Conservation (phyloP, 1,140 invertebrate genomes). For the Drosophila pachea region DNA sequence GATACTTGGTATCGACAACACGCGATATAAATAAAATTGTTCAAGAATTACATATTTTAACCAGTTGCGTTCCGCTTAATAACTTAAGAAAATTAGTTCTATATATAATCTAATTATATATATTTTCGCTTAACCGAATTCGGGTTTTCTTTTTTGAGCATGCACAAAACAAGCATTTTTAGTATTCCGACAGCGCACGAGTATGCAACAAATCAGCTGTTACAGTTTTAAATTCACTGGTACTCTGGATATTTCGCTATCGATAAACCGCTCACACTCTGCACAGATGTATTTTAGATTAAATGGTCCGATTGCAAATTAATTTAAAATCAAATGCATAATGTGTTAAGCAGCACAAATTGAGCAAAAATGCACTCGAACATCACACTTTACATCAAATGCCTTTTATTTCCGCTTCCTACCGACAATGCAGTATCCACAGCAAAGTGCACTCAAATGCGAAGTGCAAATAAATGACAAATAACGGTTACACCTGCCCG, state of each 20-base stretch:
- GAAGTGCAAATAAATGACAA: slow-evolving; percentile 74
- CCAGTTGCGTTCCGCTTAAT: too few relatives aligned
- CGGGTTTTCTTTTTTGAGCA: too few relatives aligned
- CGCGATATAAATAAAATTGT: too few relatives aligned
- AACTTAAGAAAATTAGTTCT: too few relatives aligned
- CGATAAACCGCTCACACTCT: slow-evolving; percentile 12
- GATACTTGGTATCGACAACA: neutral
- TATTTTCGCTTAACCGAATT: too few relatives aligned
- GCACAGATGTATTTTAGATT: slow-evolving; percentile 11
- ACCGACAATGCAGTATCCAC: neutral
- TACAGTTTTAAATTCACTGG: slow-evolving; percentile 22
- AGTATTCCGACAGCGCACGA: slow-evolving; percentile 7
- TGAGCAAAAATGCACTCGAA: slow-evolving; percentile 45
- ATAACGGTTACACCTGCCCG: slow-evolving; percentile 40
- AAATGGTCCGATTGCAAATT: slow-evolving; percentile 11
- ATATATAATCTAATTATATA: too few relatives aligned
- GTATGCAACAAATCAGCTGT: slow-evolving; percentile 6
- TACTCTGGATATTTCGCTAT: neutral
- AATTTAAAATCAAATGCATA: slow-evolving; percentile 18
- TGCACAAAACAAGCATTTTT: neutral
- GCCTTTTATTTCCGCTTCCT: slow-evolving; percentile 69
- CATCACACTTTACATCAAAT: slow-evolving; percentile 40
- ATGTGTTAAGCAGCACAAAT: slow-evolving; percentile 25
- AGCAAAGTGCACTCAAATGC: slow-evolving; percentile 45
- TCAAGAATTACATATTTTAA: too few relatives aligned